Evolutionary conservation across 2,113 vertebrate genomes (phyloP).

Genomic region (Donacobius atricapilla): DNA sequence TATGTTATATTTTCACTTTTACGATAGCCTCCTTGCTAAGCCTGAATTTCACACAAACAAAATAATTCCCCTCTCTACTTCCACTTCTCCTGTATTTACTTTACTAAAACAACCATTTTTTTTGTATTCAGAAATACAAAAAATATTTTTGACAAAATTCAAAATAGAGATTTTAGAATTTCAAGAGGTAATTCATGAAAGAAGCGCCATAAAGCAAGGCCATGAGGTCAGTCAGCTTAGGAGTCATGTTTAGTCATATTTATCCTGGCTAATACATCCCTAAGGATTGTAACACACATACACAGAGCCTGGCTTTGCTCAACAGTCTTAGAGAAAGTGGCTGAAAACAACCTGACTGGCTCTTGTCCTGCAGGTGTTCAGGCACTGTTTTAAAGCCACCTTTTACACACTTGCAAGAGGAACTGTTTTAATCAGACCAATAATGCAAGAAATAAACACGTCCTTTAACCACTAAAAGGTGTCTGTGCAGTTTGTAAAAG

Average conservation of each 20-base stretch:
- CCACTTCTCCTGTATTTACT: background rate
- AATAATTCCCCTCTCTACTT: background rate
- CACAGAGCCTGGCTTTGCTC: background rate
- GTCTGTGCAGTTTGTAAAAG: slow-evolving; percentile 53
- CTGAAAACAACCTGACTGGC: background rate
- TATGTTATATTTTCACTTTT: background rate
- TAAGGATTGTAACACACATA: background rate
- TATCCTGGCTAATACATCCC: background rate
- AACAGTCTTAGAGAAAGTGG: background rate
- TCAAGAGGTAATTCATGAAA: background rate
- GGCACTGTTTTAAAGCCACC: background rate
- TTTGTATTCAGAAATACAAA: background rate
- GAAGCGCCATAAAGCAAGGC: background rate
- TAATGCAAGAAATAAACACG: slow-evolving; percentile 26
- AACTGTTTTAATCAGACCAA: slow-evolving; percentile 51
- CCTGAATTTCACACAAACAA: background rate
- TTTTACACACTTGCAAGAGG: slow-evolving; percentile 34
- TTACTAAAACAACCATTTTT: too few species aligned
- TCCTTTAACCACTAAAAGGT: slow-evolving; percentile 42
- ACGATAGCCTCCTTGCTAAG: background rate
- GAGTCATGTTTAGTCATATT: background rate
- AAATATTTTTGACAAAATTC: background rate
- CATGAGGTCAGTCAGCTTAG: background rate
- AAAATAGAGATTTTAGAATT: background rate
- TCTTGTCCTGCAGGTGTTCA: background rate